A percentile compares a stretch with the other conserved stretches of the same genome.
Evolutionary conservation across 2,888 invertebrate genomes (phyloP).

Genomic region (Drosophila fulvimacula): DNA sequence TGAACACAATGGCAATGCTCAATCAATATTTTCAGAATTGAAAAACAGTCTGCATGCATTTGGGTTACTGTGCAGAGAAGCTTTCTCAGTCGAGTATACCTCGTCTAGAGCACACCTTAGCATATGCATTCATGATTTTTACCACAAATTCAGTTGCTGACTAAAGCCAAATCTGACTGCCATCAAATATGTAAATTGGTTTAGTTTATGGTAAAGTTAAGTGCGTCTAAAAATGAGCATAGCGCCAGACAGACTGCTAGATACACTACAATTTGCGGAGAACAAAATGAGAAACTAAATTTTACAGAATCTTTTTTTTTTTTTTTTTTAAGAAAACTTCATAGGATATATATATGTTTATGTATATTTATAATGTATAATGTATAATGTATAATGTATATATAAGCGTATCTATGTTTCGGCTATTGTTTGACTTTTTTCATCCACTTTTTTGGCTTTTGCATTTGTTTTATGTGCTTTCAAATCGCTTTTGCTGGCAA

Average conservation of each 20-base stretch:
- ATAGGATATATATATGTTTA: too few species aligned
- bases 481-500: conserved; percentile 40
- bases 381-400: too few species aligned
- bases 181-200: conserved; percentile 8
- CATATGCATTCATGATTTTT: background rate
- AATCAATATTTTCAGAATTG: too few species aligned
- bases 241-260: background rate
- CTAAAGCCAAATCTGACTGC: background rate
- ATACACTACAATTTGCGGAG: background rate
- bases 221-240: background rate
- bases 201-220: conserved; percentile 7
- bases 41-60: background rate
- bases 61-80: background rate
- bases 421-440: background rate
- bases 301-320: too few species aligned
- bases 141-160: background rate
- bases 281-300: background rate
- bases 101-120: background rate
- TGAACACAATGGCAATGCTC: too few species aligned
- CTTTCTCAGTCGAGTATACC: background rate
- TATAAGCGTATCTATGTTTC: background rate
- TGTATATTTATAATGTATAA: too few species aligned
- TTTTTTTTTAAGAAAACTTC: too few species aligned
- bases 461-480: conserved; percentile 6
- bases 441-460: background rate